A percentile compares a stretch with the other conserved stretches of the same genome.
Conservation (phyloP, 2,888 invertebrate genomes). For the Clitarchus hookeri region DNA sequence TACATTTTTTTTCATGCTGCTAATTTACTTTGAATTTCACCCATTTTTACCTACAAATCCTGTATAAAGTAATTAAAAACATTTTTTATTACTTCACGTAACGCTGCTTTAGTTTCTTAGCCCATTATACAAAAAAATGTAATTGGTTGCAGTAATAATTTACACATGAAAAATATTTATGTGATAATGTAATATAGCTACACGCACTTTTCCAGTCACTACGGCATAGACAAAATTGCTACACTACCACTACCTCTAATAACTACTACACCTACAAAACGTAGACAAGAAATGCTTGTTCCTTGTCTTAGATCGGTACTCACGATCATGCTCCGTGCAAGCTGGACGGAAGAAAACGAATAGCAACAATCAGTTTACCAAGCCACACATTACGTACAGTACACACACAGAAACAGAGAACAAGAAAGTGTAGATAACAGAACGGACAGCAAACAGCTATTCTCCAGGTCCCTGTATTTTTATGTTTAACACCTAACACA, state of each 20-base stretch:
- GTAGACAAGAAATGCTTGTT: not conserved
- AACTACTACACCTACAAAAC: not conserved
- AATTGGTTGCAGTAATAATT: too few relatives aligned
- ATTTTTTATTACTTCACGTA: too few relatives aligned
- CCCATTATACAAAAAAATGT: too few relatives aligned
- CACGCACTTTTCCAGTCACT: not conserved
- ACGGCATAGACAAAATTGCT: not conserved
- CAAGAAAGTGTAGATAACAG: conserved; percentile 38
- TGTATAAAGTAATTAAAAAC: too few relatives aligned
- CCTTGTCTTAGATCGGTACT: conserved; percentile 59
- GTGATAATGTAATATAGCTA: too few relatives aligned
- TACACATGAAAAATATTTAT: too few relatives aligned
- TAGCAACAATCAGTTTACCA: conserved; percentile 61
- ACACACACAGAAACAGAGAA: conserved; percentile 53
- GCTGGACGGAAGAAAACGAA: conserved; percentile 68
- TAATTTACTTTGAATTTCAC: too few relatives aligned
- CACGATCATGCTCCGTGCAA: conserved; percentile 92
- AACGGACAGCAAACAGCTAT: not conserved
- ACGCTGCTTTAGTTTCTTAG: too few relatives aligned
- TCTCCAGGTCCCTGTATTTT: too few relatives aligned
- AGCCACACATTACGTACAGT: conserved; percentile 40
- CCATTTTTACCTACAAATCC: too few relatives aligned
- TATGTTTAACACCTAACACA: not conserved
- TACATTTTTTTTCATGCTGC: too few relatives aligned
- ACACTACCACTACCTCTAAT: not conserved